Evolutionary conservation across 2,888 invertebrate genomes (phyloP).

Genomic region (Pyrocoelia pectoralis): DNA sequence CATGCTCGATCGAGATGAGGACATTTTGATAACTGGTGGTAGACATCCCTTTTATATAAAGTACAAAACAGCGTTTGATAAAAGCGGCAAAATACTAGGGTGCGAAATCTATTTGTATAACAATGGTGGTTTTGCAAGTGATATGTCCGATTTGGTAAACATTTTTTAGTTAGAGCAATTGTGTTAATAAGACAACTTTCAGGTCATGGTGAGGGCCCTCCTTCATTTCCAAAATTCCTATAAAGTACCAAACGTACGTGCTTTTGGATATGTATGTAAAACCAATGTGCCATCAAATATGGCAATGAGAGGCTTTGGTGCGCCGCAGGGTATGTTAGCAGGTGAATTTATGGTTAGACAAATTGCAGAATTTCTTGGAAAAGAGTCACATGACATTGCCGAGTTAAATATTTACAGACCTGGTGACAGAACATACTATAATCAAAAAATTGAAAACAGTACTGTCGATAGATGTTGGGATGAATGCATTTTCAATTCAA

Average conservation of each 20-base stretch:
- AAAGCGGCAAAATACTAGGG: conserved; percentile 78
- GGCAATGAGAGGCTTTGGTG: conserved; percentile 92
- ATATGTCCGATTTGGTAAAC: conserved; percentile 80
- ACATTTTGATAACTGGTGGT: conserved; percentile 89
- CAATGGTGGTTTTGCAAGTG: conserved; percentile 85
- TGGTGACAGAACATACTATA: conserved; percentile 80
- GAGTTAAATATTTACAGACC: conserved; percentile 82
- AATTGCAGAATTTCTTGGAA: conserved; percentile 74
- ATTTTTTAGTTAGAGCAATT: background rate
- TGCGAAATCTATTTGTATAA: conserved; percentile 77
- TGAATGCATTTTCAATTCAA: conserved; percentile 75
- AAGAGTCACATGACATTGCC: conserved; percentile 70
- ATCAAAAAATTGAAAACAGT: conserved; percentile 76
- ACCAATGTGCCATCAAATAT: conserved; percentile 94
- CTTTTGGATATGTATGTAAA: conserved; percentile 78
- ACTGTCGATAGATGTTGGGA: conserved; percentile 79
- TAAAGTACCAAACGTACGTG: conserved; percentile 75
- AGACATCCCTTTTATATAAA: conserved; percentile 88
- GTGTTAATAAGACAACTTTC: conserved; percentile 37
- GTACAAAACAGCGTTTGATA: conserved; percentile 84
- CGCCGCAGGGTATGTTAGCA: conserved; percentile 89
- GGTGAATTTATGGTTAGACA: conserved; percentile 81
- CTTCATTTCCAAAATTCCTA: conserved; percentile 87
- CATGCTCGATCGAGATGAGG: conserved; percentile 93
- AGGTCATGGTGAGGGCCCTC: conserved; percentile 86